These are phyloP conservation scores for Phengaris arion DNA, from an alignment of 2,888 invertebrate genomes.

Conservation along the genomic window DNA sequence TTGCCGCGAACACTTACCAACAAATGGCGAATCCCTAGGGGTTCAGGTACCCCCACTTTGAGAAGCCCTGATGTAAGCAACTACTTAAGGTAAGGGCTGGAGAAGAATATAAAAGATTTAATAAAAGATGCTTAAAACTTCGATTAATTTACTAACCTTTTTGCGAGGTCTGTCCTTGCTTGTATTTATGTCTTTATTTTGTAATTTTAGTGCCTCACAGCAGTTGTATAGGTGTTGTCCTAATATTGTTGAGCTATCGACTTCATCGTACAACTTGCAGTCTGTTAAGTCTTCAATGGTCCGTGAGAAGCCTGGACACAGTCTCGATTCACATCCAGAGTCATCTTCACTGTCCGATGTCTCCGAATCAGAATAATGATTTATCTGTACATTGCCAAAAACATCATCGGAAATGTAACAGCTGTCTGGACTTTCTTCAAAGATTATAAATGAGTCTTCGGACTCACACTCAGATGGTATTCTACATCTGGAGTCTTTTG, in stretches of 20 bases:
- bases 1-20: no score
- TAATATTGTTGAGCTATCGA: slow-evolving; percentile 55
- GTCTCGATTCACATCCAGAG: slow-evolving; percentile 36
- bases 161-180: neutral
- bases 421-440: slow-evolving; percentile 65
- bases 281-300: slow-evolving; percentile 66
- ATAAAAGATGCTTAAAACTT: no score
- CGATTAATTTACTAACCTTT: neutral
- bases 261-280: slow-evolving; percentile 59
- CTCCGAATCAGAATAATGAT: slow-evolving; percentile 41
- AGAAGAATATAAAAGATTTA: no score
- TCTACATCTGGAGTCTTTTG: slow-evolving; percentile 43
- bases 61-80: no score
- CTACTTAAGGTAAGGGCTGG: no score
- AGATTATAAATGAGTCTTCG: slow-evolving; percentile 80
- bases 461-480: slow-evolving; percentile 76
- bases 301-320: slow-evolving; percentile 48
- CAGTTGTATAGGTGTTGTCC: slow-evolving; percentile 36
- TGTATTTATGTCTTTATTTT: slow-evolving; percentile 9
- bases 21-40: no score
- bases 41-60: no score
- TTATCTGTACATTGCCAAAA: slow-evolving; percentile 51
- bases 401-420: slow-evolving; percentile 68
- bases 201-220: neutral
- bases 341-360: slow-evolving; percentile 40